Conservation (phyloP, 2,888 invertebrate genomes). For the Tetropium fuscum region DNA sequence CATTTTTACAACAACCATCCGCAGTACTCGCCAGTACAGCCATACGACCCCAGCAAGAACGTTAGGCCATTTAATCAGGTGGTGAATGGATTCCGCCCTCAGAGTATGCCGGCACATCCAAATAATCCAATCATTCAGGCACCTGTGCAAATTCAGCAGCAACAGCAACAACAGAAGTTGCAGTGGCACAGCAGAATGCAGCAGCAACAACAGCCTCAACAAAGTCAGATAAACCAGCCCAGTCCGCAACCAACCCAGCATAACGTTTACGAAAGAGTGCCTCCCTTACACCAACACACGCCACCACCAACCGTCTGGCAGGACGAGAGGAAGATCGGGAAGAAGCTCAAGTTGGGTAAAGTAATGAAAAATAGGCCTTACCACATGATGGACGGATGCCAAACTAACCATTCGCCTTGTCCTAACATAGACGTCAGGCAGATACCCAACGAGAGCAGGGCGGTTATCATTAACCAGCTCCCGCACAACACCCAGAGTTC, state of each 20-base stretch:
- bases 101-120: slow-evolving; percentile 45
- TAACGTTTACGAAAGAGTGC: slow-evolving; percentile 75
- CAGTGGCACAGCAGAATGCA: slow-evolving; percentile 67
- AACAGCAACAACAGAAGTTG: slow-evolving; percentile 71
- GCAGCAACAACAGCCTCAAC: slow-evolving; percentile 40
- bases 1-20: slow-evolving; percentile 39
- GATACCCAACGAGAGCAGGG: slow-evolving; percentile 66
- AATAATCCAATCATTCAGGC: slow-evolving; percentile 64
- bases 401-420: slow-evolving; percentile 64
- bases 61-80: slow-evolving; percentile 52
- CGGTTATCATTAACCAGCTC: slow-evolving; percentile 58
- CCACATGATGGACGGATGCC: slow-evolving; percentile 63
- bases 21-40: slow-evolving; percentile 50
- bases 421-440: slow-evolving; percentile 73
- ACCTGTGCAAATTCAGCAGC: slow-evolving; percentile 46
- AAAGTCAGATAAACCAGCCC: slow-evolving; percentile 56
- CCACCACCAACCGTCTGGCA: slow-evolving; percentile 70
- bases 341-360: slow-evolving; percentile 70
- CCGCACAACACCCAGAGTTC: slow-evolving; percentile 55
- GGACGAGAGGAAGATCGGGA: slow-evolving; percentile 71
- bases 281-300: slow-evolving; percentile 79
- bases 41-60: slow-evolving; percentile 62
- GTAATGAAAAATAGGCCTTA: slow-evolving; percentile 69
- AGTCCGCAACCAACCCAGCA: slow-evolving; percentile 50
- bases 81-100: slow-evolving; percentile 56